phyloP scores from a whole-genome alignment of 1,140 invertebrate species.

The Neodiprion fabricii region DNA sequence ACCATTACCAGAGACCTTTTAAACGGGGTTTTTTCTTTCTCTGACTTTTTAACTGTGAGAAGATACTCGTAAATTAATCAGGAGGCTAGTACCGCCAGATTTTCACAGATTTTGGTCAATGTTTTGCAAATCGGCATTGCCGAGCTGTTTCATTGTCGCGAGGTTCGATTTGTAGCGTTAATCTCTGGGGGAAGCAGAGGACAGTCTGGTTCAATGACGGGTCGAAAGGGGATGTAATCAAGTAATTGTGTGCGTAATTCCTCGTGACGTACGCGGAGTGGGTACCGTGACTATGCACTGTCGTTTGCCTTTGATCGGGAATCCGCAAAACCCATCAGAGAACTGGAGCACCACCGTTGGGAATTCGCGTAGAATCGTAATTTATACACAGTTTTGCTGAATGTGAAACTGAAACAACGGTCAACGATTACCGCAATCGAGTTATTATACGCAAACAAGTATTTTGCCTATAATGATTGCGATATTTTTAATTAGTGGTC shows the following conservation, averaged over 20 bases:
- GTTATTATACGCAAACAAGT: too few relatives aligned
- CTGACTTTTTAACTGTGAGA: too few relatives aligned
- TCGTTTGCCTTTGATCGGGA: not conserved
- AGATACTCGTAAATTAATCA: too few relatives aligned
- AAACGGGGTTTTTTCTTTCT: too few relatives aligned
- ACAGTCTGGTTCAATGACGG: not conserved
- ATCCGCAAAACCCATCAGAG: not conserved
- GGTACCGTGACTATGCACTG: not conserved
- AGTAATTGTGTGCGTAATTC: not conserved
- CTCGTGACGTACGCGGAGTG: not conserved
- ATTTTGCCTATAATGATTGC: too few relatives aligned
- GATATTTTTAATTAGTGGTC: too few relatives aligned
- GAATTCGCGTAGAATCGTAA: not conserved
- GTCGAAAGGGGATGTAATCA: not conserved
- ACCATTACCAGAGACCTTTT: too few relatives aligned
- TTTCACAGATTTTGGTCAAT: too few relatives aligned
- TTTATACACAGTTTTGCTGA: not conserved
- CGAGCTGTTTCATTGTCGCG: not conserved
- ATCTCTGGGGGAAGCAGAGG: not conserved
- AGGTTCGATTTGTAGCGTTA: not conserved
- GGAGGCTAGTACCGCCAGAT: too few relatives aligned
- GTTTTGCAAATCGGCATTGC: not conserved
- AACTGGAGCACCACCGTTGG: not conserved
- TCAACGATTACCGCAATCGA: not conserved
- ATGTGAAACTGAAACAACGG: constrained; percentile 1